Conservation (phyloP, 2,113 vertebrate species). For the Sceloporus undulatus region DNA sequence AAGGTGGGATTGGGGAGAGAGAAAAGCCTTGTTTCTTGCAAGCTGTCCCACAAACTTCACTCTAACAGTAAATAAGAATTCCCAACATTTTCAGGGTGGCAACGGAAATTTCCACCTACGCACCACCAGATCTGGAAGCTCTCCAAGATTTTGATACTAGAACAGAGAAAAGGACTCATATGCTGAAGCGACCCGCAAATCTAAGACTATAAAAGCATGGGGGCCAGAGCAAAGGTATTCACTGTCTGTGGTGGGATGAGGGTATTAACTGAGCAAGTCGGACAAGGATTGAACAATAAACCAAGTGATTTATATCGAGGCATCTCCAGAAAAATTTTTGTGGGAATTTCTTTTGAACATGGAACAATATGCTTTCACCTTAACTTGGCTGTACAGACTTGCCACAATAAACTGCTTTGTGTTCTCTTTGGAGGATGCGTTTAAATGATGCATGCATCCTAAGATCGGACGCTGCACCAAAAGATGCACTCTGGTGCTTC, state of each 20-base stretch:
- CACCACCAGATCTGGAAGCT: slow-evolving; percentile 2
- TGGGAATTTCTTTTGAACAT: background rate
- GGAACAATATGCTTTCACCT: background rate
- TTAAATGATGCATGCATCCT: no score
- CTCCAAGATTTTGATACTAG: slow-evolving; percentile 1
- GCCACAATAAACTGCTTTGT: no score
- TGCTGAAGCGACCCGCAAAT: background rate
- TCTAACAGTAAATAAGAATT: background rate
- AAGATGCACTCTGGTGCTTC: no score
- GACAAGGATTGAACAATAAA: background rate
- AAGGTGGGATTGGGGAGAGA: no score
- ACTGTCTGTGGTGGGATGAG: background rate
- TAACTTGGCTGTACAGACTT: no score
- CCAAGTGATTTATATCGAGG: background rate
- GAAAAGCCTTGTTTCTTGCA: background rate
- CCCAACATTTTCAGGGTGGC: background rate
- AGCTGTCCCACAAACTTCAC: background rate
- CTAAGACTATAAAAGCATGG: background rate
- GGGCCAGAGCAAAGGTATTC: background rate
- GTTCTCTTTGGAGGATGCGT: no score
- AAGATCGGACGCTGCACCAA: no score
- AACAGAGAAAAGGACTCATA: background rate
- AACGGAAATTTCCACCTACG: background rate
- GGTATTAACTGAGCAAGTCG: background rate
- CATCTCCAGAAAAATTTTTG: background rate